Evolutionary conservation across 2,888 invertebrate genomes (phyloP).

Genomic region (Hyppa rectilinea): DNA sequence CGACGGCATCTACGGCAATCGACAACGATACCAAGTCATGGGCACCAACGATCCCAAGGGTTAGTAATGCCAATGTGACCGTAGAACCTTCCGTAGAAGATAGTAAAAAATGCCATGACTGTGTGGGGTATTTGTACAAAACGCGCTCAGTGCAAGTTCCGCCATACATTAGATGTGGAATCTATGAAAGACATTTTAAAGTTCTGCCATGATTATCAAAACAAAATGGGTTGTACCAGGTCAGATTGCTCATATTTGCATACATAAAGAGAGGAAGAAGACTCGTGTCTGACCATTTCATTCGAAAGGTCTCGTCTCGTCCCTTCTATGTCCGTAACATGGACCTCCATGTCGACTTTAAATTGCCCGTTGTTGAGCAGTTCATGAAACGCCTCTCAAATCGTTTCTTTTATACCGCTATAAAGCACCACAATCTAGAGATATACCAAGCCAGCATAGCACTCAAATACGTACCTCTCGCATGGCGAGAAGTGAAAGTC

Average conservation of each 20-base stretch:
- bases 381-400: no score
- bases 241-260: constrained; percentile 83
- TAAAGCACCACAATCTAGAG: no score
- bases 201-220: constrained; percentile 86
- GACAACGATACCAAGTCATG: not conserved
- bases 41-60: constrained; percentile 68
- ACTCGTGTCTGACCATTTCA: constrained; percentile 76
- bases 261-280: constrained; percentile 80
- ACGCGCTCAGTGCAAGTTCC: constrained; percentile 77
- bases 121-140: constrained; percentile 84
- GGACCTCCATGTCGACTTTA: no score
- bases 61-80: constrained; percentile 49
- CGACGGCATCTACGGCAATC: constrained; percentile 33
- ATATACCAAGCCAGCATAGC: no score
- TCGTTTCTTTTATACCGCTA: no score
- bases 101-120: constrained; percentile 78
- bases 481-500: no score
- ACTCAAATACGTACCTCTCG: no score
- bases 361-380: no score
- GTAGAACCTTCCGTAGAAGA: constrained; percentile 50
- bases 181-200: constrained; percentile 81
- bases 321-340: no score
- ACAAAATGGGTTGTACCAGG: constrained; percentile 78
- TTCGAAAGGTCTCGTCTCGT: no score
- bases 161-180: constrained; percentile 79